A percentile compares a stretch with the other conserved stretches of the same genome.
These are phyloP conservation scores for Cottus gobio DNA, from an alignment of 2,113 vertebrate genomes.

Conservation along the genomic window DNA sequence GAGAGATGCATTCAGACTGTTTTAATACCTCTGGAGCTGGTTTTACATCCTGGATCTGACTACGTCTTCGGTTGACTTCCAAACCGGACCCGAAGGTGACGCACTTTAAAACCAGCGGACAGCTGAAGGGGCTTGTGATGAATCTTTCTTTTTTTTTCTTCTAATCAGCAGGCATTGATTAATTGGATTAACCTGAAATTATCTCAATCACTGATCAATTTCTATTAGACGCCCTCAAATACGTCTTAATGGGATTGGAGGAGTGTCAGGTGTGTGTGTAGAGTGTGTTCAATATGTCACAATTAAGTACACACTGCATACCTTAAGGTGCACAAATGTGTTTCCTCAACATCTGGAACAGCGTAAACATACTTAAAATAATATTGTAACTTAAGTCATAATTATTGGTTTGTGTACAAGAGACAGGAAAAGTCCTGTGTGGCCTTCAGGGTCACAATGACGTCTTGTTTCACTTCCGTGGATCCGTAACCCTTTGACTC, in stretches of 20 bases:
- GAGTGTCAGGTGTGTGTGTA: constrained; percentile 27
- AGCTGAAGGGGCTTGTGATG: constrained; percentile 12
- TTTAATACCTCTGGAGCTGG: no score
- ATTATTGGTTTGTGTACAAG: not conserved
- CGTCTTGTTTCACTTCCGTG: not conserved
- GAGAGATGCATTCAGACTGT: no score
- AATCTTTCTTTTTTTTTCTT: constrained; percentile 38
- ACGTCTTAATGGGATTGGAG: constrained; percentile 72
- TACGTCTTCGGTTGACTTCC: no score
- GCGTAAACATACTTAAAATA: no score
- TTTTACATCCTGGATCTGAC: no score
- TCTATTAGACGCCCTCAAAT: constrained; percentile 76
- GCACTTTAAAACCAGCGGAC: constrained; percentile 52
- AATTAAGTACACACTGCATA: not conserved
- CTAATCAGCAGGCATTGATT: constrained; percentile 78
- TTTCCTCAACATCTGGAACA: not conserved
- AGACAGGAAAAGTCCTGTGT: no score
- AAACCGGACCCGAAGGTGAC: constrained; percentile 65
- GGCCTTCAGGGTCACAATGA: not conserved
- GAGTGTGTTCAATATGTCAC: no score
- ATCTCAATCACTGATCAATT: constrained; percentile 82
- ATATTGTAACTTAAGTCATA: not conserved
- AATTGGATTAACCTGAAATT: constrained; percentile 74
- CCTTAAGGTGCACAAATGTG: not conserved
- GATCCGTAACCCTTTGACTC: not conserved